phyloP scores from a whole-genome alignment of 2,888 invertebrate species.

The Saturnia pavonia region DNA sequence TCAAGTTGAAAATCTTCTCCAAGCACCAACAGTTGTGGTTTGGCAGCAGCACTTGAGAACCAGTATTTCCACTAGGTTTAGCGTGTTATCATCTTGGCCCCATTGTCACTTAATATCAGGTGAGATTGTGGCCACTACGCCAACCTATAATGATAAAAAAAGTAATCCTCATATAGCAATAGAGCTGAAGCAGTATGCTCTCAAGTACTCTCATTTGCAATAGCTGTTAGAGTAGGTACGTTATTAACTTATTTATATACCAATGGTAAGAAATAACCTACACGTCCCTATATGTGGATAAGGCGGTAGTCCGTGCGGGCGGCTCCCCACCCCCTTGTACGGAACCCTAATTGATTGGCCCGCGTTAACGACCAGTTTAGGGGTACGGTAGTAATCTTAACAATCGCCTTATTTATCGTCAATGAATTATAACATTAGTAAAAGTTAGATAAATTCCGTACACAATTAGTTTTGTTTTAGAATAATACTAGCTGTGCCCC shows the following conservation, averaged over 20 bases:
- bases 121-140: too few species aligned
- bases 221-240: background rate
- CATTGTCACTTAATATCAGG: too few species aligned
- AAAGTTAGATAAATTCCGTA: slow-evolving; percentile 15
- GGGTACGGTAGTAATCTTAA: slow-evolving; percentile 45
- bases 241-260: background rate
- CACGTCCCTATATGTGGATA: background rate
- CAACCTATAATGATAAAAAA: too few species aligned
- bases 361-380: slow-evolving; percentile 47
- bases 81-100: too few species aligned
- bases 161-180: too few species aligned
- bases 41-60: too few species aligned
- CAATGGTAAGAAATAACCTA: slow-evolving; percentile 13
- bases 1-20: too few species aligned
- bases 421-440: slow-evolving; percentile 53
- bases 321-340: slow-evolving; percentile 28
- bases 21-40: too few species aligned
- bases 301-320: slow-evolving; percentile 3
- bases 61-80: too few species aligned
- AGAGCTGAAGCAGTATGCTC: too few species aligned
- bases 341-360: slow-evolving; percentile 48
- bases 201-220: background rate
- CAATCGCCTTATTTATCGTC: slow-evolving; percentile 52
- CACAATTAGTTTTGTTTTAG: slow-evolving; percentile 10
- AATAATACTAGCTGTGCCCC: too few species aligned